Percentiles rank a stretch among this genome's conserved stretches.
These are phyloP conservation scores for Drosophila formosana DNA, from an alignment of 2,888 invertebrate species.

Conservation along the genomic window DNA sequence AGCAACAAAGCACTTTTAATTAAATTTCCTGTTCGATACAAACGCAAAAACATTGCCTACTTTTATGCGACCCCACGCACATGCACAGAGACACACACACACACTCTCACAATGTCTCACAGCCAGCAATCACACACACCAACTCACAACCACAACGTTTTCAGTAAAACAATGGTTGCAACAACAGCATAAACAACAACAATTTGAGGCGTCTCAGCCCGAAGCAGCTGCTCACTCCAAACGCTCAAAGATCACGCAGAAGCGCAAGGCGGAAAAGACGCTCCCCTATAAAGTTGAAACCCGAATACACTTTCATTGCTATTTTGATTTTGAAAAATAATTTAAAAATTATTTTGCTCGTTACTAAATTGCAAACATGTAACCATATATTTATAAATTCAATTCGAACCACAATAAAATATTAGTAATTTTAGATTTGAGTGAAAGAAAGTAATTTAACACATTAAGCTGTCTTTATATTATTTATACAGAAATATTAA, in stretches of 20 bases:
- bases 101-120: neutral
- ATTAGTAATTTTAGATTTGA: too few relatives aligned
- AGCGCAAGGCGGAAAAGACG: neutral
- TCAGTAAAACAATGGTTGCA: slow-evolving; percentile 50
- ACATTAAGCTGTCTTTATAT: too few relatives aligned
- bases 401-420: too few relatives aligned
- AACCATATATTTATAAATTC: too few relatives aligned
- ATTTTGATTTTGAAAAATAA: too few relatives aligned
- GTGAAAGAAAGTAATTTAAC: too few relatives aligned
- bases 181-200: slow-evolving; percentile 51
- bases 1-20: slow-evolving; percentile 64
- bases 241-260: slow-evolving; percentile 20
- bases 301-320: slow-evolving; percentile 17
- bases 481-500: too few relatives aligned
- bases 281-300: neutral
- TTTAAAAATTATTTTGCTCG: neutral
- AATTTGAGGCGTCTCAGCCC: slow-evolving; percentile 63
- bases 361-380: too few relatives aligned
- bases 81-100: slow-evolving; percentile 1
- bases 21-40: slow-evolving; percentile 70
- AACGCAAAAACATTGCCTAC: slow-evolving; percentile 63
- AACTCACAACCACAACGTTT: slow-evolving; percentile 56
- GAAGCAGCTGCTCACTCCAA: slow-evolving; percentile 64
- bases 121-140: neutral
- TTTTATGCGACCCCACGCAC: slow-evolving; percentile 39